Evolutionary conservation across 2,797 vertebrate genomes (phyloP), one percentile per base, ranked within the genome.

Genomic region (Erethizon dorsatum): DNA sequence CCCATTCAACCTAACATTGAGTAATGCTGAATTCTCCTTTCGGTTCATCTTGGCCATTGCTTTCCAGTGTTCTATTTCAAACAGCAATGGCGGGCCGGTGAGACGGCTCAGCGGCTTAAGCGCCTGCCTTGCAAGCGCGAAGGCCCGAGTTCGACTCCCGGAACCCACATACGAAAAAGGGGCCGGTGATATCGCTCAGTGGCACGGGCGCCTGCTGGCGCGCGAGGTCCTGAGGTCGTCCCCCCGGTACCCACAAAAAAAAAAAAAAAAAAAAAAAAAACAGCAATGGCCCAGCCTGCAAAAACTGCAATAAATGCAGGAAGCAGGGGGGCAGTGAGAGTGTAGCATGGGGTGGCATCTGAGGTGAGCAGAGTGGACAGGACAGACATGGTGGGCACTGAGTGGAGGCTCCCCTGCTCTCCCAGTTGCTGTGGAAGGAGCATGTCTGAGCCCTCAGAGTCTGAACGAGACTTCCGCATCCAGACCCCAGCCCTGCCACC

Each of bases 401-500:
- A 13, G 45, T 6, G 22, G 1, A 71, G 18, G 4, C 13, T 50
- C 5, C 2, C 4, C 11, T 17, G 50, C 22, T 2, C 4, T 15
- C 22, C 2, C 0, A 2, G 31, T 6, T 14, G 0, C 75, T 2
- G 9, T 3, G 22, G 63, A 3, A 50, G 80, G 41, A 59, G 31
- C n/a, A 2, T 1, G n/a, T 3, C n/a, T 54, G 41, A 63, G 63
- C 3, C 26, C 8, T 1, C 1, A 2, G 10, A 11, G 2, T 20
- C 28, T 20, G 24, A 54, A 50, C n/a, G 3, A 31, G 5, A 1
- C 14, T 1, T 0, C 28, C 13, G 24, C 14, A 8, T 8, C 56
- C 67, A 20, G 45, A 31, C 4, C 73, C 45, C 47, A 67, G 86
- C 45, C 33, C 71, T 50, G 86, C 9, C 59, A 13, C 14, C 47